Base-by-base conservation (phyloP, 2,797 vertebrate genomes). In the Botia almorhae region DNA sequence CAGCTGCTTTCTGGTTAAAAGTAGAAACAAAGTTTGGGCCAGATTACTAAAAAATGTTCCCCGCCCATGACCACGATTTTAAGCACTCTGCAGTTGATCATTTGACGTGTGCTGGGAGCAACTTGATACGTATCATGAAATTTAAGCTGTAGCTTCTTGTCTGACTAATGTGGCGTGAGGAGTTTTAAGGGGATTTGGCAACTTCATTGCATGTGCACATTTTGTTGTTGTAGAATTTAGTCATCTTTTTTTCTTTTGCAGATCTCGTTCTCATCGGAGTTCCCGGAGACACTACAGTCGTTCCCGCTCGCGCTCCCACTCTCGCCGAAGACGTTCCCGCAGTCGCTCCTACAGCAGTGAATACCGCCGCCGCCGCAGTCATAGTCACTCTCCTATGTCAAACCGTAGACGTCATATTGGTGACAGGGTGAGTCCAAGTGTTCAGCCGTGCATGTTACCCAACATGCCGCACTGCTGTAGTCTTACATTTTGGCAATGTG, bases 351-450 rank as follows among this genome's bases (percentile, higher is more conserved):
- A 97, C 88, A 98, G 96, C 68, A 93, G 96, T 81, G 97, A 98
- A 77, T 97, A 98, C 88, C 92, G 93, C 0, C 94, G 95, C 0
- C 92, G 93, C 4, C 94, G 95, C 2, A 95, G 96, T 82, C 96
- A 97, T 83, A 98, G 96, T 89, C 97, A 95, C 71, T 99, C 98
- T 17, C 97, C 97, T 69, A 98, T 99, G 98, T 98, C 97, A 86
- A 96, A 96, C 80, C 96, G 97, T 48, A 93, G 97, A 3, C 94
- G 97, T 43, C 98, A 99, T 85, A 93, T 98, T 6, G 97, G 98
- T 50, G 98, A 97, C 91, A 93, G 97, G 87, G 97, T 98, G 94
- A 7, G 94, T 69, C 1, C 14, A 16, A 2, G 21, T 16, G 7
- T 50, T 17, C 0, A 21, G 46, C 8, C 3, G 12, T 21, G 0